Evolutionary conservation across 2,113 vertebrate genomes (phyloP).

Genomic region (Polyodon spathula): DNA sequence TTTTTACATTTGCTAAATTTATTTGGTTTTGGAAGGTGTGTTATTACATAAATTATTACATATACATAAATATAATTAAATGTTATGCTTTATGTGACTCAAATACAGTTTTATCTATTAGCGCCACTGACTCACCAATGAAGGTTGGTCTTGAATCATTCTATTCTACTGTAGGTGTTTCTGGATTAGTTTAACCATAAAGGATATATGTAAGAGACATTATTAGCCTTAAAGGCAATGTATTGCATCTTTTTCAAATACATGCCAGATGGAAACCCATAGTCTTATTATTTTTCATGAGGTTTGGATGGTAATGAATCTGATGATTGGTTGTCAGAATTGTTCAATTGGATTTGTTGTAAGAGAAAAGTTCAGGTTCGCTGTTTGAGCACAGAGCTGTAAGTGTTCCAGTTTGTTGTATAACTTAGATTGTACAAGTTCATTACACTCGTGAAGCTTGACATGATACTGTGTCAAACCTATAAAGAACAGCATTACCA

Average conservation of each 20-base stretch:
- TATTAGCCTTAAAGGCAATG: not conserved
- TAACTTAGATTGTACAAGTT: not conserved
- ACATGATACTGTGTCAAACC: not conserved
- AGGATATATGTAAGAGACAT: too few relatives aligned
- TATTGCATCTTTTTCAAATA: not conserved
- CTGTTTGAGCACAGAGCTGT: not conserved
- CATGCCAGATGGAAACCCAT: not conserved
- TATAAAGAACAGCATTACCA: not conserved
- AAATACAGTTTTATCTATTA: too few relatives aligned
- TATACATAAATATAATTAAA: too few relatives aligned
- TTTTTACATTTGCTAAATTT: too few relatives aligned
- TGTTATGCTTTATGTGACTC: too few relatives aligned
- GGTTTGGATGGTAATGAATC: not conserved
- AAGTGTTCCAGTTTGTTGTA: not conserved
- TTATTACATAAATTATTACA: too few relatives aligned
- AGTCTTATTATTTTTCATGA: not conserved
- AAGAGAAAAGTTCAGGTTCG: not conserved
- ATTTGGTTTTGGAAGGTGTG: too few relatives aligned
- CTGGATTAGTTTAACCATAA: too few relatives aligned
- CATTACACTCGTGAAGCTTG: not conserved
- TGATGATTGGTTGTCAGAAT: not conserved
- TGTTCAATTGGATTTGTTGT: too few relatives aligned
- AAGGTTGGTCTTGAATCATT: too few relatives aligned
- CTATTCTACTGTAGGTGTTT: too few relatives aligned
- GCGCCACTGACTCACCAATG: too few relatives aligned